These are phyloP conservation scores for Pterobdella sp. DNA, from an alignment of 2,888 invertebrate species.

Conservation along the genomic window DNA sequence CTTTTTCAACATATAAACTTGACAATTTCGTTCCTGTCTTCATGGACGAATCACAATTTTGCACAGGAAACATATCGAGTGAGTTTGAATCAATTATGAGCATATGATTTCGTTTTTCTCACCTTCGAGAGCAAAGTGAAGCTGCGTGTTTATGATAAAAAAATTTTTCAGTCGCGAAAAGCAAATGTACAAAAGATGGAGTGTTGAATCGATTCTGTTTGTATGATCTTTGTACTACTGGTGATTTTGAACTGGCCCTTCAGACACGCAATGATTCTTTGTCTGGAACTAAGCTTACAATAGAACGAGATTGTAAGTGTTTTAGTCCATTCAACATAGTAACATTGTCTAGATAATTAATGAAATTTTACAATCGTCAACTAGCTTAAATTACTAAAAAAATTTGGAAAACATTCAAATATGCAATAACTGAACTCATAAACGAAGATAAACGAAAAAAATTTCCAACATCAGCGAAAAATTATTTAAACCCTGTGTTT, in stretches of 20 bases:
- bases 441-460: no score
- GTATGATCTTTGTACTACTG: background rate
- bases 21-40: conserved; percentile 16
- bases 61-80: background rate
- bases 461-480: no score
- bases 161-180: background rate
- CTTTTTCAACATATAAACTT: conserved; percentile 8
- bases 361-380: no score
- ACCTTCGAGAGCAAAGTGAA: no score
- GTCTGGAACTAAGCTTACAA: background rate
- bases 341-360: no score
- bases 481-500: no score
- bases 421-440: no score
- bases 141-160: no score
- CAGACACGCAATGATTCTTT: background rate
- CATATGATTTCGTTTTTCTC: no score
- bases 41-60: background rate
- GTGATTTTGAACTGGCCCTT: background rate
- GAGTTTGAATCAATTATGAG: background rate
- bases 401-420: no score
- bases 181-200: background rate
- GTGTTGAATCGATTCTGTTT: background rate
- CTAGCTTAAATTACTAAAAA: no score
- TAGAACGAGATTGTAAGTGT: background rate
- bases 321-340: no score